Conservation (phyloP, 2,797 vertebrate species). For the Peromyscus melanophrys region DNA sequence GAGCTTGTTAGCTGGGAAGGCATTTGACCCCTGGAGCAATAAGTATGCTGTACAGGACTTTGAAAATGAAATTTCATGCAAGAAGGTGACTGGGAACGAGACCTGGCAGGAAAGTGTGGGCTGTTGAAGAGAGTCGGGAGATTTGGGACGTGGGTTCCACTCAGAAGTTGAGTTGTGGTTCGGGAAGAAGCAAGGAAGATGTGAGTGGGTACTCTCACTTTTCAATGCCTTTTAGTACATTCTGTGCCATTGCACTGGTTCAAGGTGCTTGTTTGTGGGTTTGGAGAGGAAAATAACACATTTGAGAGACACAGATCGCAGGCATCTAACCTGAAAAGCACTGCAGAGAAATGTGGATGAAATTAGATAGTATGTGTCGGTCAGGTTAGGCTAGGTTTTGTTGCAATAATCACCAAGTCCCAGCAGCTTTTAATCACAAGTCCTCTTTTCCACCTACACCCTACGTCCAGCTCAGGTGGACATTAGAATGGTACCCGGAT, state of each 20-base stretch:
- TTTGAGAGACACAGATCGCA: background rate
- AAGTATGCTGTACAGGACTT: background rate
- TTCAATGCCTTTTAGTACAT: background rate
- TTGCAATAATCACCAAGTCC: background rate
- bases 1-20: background rate
- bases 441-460: background rate
- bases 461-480: background rate
- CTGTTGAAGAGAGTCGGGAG: background rate
- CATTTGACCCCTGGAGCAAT: background rate
- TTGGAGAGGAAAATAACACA: background rate
- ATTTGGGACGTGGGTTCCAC: background rate
- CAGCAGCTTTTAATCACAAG: background rate
- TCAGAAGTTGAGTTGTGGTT: background rate
- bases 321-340: background rate
- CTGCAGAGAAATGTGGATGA: background rate
- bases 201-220: background rate
- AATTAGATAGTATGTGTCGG: background rate
- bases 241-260: background rate
- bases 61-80: background rate
- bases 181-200: background rate
- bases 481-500: background rate
- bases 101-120: background rate
- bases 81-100: background rate
- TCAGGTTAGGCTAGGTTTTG: background rate
- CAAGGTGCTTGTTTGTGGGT: conserved; percentile 9